These are phyloP conservation scores for Stenodera caucasica DNA, from an alignment of 2,888 invertebrate genomes.

Conservation along the genomic window DNA sequence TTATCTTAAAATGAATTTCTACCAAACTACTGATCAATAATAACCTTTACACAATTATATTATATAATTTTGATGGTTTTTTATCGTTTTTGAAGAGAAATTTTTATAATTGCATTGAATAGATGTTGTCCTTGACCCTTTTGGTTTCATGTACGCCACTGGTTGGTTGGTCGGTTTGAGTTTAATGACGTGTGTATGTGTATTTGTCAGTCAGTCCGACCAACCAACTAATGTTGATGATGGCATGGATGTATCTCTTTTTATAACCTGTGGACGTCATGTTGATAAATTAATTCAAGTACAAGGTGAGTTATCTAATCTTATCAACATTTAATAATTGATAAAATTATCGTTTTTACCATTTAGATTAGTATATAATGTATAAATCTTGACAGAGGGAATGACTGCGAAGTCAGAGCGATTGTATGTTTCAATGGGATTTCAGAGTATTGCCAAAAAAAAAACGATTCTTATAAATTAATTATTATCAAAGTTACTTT, in stretches of 20 bases:
- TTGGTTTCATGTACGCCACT: constrained; percentile 19
- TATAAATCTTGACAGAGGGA: background rate
- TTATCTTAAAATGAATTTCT: background rate
- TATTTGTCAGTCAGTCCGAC: background rate
- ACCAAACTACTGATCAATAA: background rate
- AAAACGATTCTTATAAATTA: background rate
- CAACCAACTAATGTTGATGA: constrained; percentile 33
- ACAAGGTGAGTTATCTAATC: constrained; percentile 41
- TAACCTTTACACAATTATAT: too few species aligned
- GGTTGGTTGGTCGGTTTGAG: background rate
- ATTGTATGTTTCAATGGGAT: background rate
- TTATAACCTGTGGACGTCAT: constrained; percentile 41
- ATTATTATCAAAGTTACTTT: constrained; percentile 20
- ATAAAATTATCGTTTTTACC: constrained; percentile 12
- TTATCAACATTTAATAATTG: constrained; percentile 22
- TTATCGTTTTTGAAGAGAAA: background rate
- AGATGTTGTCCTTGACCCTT: background rate
- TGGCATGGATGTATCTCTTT: constrained; percentile 41
- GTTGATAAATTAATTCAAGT: constrained; percentile 39
- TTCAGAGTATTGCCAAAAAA: background rate
- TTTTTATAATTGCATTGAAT: background rate
- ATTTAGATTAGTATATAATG: background rate
- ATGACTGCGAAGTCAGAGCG: constrained; percentile 9
- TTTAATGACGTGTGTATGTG: constrained; percentile 18
- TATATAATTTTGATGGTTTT: too few species aligned